phyloP scores from a whole-genome alignment of 2,113 vertebrate genomes.

The Lethenteron reissneri region DNA sequence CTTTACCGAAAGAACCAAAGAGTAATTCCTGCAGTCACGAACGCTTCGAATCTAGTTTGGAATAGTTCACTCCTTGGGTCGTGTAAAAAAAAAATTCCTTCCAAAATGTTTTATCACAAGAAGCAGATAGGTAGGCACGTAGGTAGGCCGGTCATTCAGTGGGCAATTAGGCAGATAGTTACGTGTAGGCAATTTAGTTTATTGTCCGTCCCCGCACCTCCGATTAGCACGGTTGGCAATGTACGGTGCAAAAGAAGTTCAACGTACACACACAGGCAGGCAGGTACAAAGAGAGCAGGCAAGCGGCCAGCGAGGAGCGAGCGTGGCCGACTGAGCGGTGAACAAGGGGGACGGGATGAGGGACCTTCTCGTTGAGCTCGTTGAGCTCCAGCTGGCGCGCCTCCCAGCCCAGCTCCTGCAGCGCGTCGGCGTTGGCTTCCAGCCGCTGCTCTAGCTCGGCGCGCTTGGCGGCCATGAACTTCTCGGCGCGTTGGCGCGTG shows the following conservation, averaged over 20 bases:
- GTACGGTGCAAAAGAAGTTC: background rate
- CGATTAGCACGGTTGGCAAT: background rate
- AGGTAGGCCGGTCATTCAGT: too few relatives aligned
- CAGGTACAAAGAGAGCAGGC: background rate
- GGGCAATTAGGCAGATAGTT: too few relatives aligned
- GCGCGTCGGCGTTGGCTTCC: conserved; percentile 40
- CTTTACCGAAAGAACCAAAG: too few relatives aligned
- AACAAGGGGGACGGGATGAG: too few relatives aligned
- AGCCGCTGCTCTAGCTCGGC: conserved; percentile 38
- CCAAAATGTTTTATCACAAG: too few relatives aligned
- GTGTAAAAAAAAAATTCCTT: too few relatives aligned
- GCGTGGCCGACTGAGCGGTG: too few relatives aligned
- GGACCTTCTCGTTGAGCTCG: conserved; percentile 42
- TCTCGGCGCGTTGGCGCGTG: conserved; percentile 36
- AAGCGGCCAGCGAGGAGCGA: too few relatives aligned
- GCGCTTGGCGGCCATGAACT: conserved; percentile 34
- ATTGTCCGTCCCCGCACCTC: background rate
- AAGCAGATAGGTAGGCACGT: too few relatives aligned
- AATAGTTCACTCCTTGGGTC: too few relatives aligned
- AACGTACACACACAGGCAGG: background rate
- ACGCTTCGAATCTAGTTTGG: too few relatives aligned
- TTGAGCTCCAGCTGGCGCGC: conserved; percentile 64
- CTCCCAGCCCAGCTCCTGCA: conserved; percentile 65
- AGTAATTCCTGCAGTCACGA: too few relatives aligned
- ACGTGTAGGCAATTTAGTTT: background rate